Conservation (phyloP, 1,140 invertebrate species). For the Pinna nobilis region DNA sequence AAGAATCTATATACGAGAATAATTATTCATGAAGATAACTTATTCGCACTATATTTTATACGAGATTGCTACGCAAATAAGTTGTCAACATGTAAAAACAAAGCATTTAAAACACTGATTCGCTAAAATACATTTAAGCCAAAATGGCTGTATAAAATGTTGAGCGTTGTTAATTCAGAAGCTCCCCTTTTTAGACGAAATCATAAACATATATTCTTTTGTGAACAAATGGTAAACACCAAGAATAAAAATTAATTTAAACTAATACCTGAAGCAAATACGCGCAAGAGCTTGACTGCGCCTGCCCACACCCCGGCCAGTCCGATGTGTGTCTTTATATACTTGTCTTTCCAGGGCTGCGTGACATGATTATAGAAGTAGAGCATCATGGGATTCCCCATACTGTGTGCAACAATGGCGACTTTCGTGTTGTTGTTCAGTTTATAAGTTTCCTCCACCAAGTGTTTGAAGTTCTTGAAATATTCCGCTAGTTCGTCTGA, state of each 20-base stretch:
- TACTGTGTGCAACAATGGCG: slow-evolving; percentile 93
- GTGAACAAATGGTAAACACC: too few relatives aligned
- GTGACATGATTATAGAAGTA: slow-evolving; percentile 89
- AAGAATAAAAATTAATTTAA: not conserved
- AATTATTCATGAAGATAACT: too few relatives aligned
- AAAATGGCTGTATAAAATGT: too few relatives aligned
- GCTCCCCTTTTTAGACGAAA: too few relatives aligned
- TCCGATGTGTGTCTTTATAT: slow-evolving; percentile 87
- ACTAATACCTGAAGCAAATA: slow-evolving; percentile 90
- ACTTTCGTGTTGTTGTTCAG: slow-evolving; percentile 84
- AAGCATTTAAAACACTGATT: too few relatives aligned
- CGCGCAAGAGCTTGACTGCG: slow-evolving; percentile 93
- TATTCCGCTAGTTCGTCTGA: slow-evolving; percentile 92
- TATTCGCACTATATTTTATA: too few relatives aligned
- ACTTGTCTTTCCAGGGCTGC: slow-evolving; percentile 93
- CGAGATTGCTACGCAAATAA: too few relatives aligned
- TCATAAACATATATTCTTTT: too few relatives aligned
- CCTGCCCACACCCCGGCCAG: slow-evolving; percentile 95
- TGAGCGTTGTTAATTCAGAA: too few relatives aligned
- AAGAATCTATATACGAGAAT: too few relatives aligned
- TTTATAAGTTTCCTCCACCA: slow-evolving; percentile 91
- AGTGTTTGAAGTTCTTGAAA: slow-evolving; percentile 85
- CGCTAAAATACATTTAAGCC: too few relatives aligned
- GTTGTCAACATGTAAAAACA: too few relatives aligned
- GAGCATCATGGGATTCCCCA: slow-evolving; percentile 91